Conservation (phyloP, 2,888 invertebrate species). For the Nymphalis urticae region DNA sequence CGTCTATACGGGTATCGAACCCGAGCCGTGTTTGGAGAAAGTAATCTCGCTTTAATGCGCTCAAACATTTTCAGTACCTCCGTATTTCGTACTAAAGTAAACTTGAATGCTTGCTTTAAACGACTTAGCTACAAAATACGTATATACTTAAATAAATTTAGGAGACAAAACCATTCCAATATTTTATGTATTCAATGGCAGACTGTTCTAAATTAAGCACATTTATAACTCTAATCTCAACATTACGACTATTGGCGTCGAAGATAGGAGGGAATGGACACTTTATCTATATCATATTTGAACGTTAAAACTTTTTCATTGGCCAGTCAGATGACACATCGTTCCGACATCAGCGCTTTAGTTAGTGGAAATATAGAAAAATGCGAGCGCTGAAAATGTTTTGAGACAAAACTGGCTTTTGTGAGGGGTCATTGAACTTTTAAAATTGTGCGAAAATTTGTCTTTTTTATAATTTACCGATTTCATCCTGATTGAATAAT, state of each 20-base stretch:
- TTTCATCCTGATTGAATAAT: too few relatives aligned
- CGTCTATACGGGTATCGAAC: too few relatives aligned
- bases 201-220: conserved; percentile 3
- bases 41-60: too few relatives aligned
- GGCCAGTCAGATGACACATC: conserved; percentile 57
- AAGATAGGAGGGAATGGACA: conserved; percentile 6
- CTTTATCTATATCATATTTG: conserved; percentile 8
- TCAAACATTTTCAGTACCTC: too few relatives aligned
- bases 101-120: too few relatives aligned
- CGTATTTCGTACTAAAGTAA: too few relatives aligned
- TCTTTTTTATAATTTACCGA: too few relatives aligned
- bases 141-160: neutral
- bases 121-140: neutral
- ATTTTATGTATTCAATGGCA: conserved; percentile 6
- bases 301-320: conserved; percentile 63
- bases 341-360: conserved; percentile 45
- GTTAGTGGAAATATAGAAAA: conserved; percentile 46
- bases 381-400: conserved; percentile 30
- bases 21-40: too few relatives aligned
- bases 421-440: conserved; percentile 32
- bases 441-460: neutral
- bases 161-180: neutral
- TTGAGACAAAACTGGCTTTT: conserved; percentile 42
- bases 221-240: conserved; percentile 14
- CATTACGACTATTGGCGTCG: conserved; percentile 9